phyloP scores from a whole-genome alignment of 2,888 invertebrate species.

The Stenoptilia bipunctidactyla region DNA sequence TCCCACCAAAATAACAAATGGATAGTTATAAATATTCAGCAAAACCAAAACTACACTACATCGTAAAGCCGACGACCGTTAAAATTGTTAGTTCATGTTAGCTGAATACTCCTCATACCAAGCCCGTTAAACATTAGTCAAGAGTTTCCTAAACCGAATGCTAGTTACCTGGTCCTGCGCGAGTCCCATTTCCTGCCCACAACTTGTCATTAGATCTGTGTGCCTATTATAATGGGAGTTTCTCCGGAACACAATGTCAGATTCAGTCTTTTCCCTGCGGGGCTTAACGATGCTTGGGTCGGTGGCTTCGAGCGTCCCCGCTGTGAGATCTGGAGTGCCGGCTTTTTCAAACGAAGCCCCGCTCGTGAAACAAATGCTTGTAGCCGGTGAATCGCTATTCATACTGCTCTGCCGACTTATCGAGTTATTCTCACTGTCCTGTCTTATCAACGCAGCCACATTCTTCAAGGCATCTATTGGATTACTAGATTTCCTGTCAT shows the following conservation, averaged over 20 bases:
- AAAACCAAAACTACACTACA: no score
- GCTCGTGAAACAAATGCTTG: slow-evolving; percentile 47
- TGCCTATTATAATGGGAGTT: slow-evolving; percentile 59
- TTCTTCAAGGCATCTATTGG: slow-evolving; percentile 57
- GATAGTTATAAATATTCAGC: no score
- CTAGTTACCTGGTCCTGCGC: slow-evolving; percentile 65
- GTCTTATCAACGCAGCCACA: slow-evolving; percentile 52
- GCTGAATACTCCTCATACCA: slow-evolving; percentile 57
- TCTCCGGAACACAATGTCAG: slow-evolving; percentile 83
- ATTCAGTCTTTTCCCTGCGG: slow-evolving; percentile 90
- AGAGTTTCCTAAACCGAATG: no score
- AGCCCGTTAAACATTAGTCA: slow-evolving; percentile 49
- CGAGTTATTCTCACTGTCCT: slow-evolving; percentile 45
- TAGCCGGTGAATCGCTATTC: slow-evolving; percentile 55
- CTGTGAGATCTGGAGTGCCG: slow-evolving; percentile 50
- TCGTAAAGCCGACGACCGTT: not conserved
- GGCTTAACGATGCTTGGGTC: slow-evolving; percentile 70
- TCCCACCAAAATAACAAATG: slow-evolving; percentile 4
- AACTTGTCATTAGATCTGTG: slow-evolving; percentile 45
- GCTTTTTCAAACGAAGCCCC: slow-evolving; percentile 44
- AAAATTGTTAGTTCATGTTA: slow-evolving; percentile 29
- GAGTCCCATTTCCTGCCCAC: slow-evolving; percentile 70
- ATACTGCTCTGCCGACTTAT: slow-evolving; percentile 53
- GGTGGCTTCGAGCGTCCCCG: slow-evolving; percentile 39
- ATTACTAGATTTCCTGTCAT: slow-evolving; percentile 39